phyloP scores from a whole-genome alignment of 2,797 vertebrate genomes.

The Takifugu rubripes region DNA sequence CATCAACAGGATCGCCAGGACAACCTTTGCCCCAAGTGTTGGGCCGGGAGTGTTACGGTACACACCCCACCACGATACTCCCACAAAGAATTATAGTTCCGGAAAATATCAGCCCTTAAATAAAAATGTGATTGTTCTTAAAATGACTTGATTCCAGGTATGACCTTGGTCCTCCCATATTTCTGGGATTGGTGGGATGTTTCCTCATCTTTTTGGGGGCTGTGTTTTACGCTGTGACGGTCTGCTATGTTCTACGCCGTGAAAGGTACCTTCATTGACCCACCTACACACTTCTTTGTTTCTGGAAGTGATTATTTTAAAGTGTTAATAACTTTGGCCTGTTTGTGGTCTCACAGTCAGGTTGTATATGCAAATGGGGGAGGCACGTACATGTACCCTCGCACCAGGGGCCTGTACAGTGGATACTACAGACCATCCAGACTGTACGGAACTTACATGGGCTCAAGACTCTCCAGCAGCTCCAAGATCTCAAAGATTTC shows the following conservation, averaged over 20 bases:
- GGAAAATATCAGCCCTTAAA: not conserved
- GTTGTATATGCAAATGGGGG: constrained; percentile 30
- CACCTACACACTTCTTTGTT: not conserved
- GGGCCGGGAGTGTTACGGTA: constrained; percentile 62
- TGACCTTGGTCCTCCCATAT: constrained; percentile 69
- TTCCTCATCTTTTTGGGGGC: constrained; percentile 66
- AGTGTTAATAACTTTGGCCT: not conserved
- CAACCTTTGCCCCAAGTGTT: constrained; percentile 32
- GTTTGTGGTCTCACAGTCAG: constrained; percentile 31
- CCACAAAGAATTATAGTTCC: constrained; percentile 3
- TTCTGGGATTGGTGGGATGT: constrained; percentile 69
- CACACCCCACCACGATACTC: too few species aligned
- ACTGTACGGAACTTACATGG: constrained; percentile 44
- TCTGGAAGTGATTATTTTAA: not conserved
- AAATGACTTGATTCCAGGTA: constrained; percentile 53
- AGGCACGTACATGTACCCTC: constrained; percentile 49
- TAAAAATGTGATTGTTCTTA: not conserved
- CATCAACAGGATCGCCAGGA: constrained; percentile 67
- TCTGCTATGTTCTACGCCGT: constrained; percentile 44
- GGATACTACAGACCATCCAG: constrained; percentile 55
- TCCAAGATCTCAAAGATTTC: constrained; percentile 63
- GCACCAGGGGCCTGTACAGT: constrained; percentile 48
- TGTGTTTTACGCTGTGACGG: constrained; percentile 64
- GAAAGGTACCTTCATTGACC: constrained; percentile 50
- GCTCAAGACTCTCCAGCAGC: constrained; percentile 42